Base-by-base conservation (phyloP, 2,113 vertebrate genomes). In the Neofelis nebulosa region DNA sequence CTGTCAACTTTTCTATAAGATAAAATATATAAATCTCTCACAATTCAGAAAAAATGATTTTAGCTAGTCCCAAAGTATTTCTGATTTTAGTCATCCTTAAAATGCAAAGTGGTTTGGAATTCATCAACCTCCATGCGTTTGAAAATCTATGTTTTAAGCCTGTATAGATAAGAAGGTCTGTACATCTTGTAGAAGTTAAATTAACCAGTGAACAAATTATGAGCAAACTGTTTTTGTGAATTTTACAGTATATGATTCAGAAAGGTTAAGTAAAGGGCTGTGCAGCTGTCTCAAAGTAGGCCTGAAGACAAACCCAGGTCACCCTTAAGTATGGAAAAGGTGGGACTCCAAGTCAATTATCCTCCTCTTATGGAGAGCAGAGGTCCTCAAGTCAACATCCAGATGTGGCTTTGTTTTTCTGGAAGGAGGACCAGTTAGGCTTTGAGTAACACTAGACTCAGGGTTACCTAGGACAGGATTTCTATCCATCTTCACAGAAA, bases 51-150 rank as follows among this genome's bases (percentile, higher is more conserved):
- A 92, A 88, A 92, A 52, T 63, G 11, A 69, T 84, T 89, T 94
- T 78, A 76, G 33, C 38, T 45, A 41, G 83, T 92, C 21, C 21
- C 45, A 61, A 94, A 65, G 63, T 33, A 79, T 95, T 91, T 86
- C 82, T 94, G 41, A 91, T 79, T 93, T 94, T 50, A 83, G 66
- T 57, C 10, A 76, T 74, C 50, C 36, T 93, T 31, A 93, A 91
- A 96, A 95, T 87, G 31, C 61, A 88, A 95, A 90, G 45, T 79
- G 21, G 68, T 78, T 84, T 68, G 71, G 27, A 82, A 95, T 68
- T 84, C n/a, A 66, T 89, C 33, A 50, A 76, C 63, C 33, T 93
- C 31, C 36, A 92, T n/a, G 8, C 73, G 69, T 23, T 63, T 97
- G 50, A 93, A 97, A 95, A 69, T 21, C 12, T 27, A 63, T 63